A percentile compares a stretch with the other conserved stretches of the same genome.
Conservation (phyloP, 2,888 invertebrate genomes). For the Yponomeuta evonymella region DNA sequence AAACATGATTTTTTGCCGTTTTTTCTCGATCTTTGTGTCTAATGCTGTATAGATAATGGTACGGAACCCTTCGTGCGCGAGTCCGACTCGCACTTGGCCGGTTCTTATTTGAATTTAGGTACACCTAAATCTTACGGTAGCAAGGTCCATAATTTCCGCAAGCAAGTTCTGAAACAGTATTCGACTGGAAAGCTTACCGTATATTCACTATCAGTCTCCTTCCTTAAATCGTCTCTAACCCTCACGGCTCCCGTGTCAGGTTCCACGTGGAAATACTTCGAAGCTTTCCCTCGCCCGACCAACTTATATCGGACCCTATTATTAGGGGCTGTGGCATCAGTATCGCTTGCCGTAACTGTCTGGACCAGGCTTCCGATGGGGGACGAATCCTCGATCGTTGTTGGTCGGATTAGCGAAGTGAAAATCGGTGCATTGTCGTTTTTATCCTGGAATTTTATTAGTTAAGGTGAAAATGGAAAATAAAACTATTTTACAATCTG, state of each 20-base stretch:
- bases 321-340: slow-evolving; percentile 89
- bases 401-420: slow-evolving; percentile 86
- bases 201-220: slow-evolving; percentile 91
- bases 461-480: no score
- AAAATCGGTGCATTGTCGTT: slow-evolving; percentile 94
- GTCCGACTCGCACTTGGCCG: no score
- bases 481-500: no score
- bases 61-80: no score
- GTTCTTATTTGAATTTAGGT: no score
- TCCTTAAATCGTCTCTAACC: slow-evolving; percentile 88
- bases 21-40: no score
- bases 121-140: no score
- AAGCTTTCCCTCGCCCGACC: slow-evolving; percentile 86
- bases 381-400: slow-evolving; percentile 89
- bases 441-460: slow-evolving; percentile 78
- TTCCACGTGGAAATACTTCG: slow-evolving; percentile 91
- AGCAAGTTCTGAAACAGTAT: not conserved
- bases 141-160: no score
- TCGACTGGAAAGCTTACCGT: slow-evolving; percentile 73
- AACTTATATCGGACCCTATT: slow-evolving; percentile 88
- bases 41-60: no score
- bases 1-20: no score
- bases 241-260: slow-evolving; percentile 87
- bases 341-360: slow-evolving; percentile 86
- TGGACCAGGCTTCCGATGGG: slow-evolving; percentile 88